Percentiles rank a stretch among this genome's conserved stretches.
Conservation (phyloP, 2,888 invertebrate species). For the Rotaria macrura region DNA sequence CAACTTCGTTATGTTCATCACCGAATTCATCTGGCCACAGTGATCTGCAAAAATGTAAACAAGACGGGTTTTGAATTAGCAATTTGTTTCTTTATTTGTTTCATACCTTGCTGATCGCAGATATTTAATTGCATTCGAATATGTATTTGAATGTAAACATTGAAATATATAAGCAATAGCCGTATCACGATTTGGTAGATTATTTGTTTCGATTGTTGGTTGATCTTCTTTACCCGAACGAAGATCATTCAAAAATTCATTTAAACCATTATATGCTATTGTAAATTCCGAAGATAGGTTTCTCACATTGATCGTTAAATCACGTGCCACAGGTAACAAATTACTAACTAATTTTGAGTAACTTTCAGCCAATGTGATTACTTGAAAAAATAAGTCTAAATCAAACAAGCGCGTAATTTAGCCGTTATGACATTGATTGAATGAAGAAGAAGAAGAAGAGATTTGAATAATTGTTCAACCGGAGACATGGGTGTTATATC, state of each 20-base stretch:
- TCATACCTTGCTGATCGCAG: neutral
- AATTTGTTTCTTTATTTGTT: neutral
- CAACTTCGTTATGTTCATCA: neutral
- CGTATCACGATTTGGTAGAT: neutral
- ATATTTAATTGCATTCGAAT: neutral
- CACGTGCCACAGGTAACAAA: neutral
- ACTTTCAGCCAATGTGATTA: neutral
- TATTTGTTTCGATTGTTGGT: neutral
- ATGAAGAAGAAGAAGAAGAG: too few species aligned
- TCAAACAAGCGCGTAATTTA: too few species aligned
- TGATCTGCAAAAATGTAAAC: neutral
- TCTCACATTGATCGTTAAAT: neutral
- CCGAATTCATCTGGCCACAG: neutral
- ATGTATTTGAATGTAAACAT: neutral
- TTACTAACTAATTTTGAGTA: neutral
- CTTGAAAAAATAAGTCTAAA: neutral
- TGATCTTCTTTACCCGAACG: slow-evolving; percentile 7
- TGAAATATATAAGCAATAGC: neutral
- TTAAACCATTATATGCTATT: neutral
- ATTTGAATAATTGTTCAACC: too few species aligned
- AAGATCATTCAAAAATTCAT: neutral
- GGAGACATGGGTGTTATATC: too few species aligned
- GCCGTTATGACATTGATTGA: too few species aligned
- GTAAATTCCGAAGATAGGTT: neutral
- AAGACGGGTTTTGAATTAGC: too few species aligned